A percentile compares a stretch with the other conserved stretches of the same genome.
Conservation (phyloP, 2,113 vertebrate genomes). For the Myocastor coypus region DNA sequence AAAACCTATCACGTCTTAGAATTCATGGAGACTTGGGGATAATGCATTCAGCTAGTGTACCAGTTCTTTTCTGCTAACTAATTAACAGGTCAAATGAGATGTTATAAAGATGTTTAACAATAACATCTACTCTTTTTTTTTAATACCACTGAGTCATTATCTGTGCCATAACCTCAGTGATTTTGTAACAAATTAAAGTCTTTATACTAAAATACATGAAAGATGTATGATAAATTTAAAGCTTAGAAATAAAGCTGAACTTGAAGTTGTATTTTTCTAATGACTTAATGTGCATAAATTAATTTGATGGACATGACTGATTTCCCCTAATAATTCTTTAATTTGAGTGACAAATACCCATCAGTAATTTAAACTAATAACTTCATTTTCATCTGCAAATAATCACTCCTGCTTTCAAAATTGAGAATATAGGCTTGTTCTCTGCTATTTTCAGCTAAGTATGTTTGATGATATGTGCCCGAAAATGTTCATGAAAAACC, state of each 20-base stretch:
- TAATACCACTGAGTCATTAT: conserved; percentile 6
- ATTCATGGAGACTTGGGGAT: neutral
- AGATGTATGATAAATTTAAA: conserved; percentile 37
- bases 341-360: conserved; percentile 4
- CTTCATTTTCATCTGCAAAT: conserved; percentile 19
- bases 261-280: conserved; percentile 23
- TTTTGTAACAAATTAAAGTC: neutral
- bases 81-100: conserved; percentile 59
- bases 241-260: conserved; percentile 7
- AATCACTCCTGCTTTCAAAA: neutral
- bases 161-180: neutral
- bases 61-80: conserved; percentile 47
- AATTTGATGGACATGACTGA: conserved; percentile 32
- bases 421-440: neutral
- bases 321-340: neutral
- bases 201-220: conserved; percentile 49
- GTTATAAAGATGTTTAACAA: conserved; percentile 1
- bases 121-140: conserved; percentile 42
- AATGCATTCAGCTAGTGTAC: conserved; percentile 52
- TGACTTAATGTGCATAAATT: conserved; percentile 39
- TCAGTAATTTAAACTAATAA: conserved; percentile 48
- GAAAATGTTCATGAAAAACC: neutral
- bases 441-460: neutral
- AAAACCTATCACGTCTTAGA: too few relatives aligned
- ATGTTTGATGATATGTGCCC: neutral